Base-by-base conservation (phyloP, 2,113 vertebrate species). In the Cryptotis parvus region DNA sequence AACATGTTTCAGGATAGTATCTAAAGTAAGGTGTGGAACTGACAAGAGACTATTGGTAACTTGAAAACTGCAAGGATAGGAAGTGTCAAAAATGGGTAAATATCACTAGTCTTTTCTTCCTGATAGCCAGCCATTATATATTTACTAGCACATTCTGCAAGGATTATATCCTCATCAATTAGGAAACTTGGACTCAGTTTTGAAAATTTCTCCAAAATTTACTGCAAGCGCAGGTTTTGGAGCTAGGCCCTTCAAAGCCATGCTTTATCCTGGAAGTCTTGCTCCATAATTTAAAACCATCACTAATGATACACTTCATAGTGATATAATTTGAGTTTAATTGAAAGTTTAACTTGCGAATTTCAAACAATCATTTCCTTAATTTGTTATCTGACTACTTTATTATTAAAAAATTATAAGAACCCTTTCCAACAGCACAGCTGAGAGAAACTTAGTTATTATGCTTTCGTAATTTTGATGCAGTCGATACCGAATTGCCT, bases 311-410 rank as follows among this genome's bases (percentile, higher is more conserved):
- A 33, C 49, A 80, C 68, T 78, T 63, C 5, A 75, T 91, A 95
- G 83, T 73, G 15, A 45, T 76, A 24, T 66, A 75, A 94, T 91
- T 95, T 93, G 41, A 78, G 52, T 52, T 85, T 96, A 96, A 94
- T 93, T 95, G 74, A 94, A 72, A 70, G 11, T 49, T 41, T 84
- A 72, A 72, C 81, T 74, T 94, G 35, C 9, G 73, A 70, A n/a
- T n/a, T 85, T 94, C 74, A 58, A 78, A 91, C 72, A 22, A 29
- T 70, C 39, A 86, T 41, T 58, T 0, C 0, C 33, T 65, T 84
- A 84, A 96, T 68, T 33, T 91, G n/a, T 75, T 78, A 66, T 85
- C 84, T 69, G 49, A 70, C 65, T 88, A 55, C 18, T n/a, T n/a
- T n/a, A 61, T 26, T 93, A 58, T 35, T 35, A 92, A 76, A n/a